Conservation (phyloP, 2,888 invertebrate genomes). For the Alviniconcha strummeri region DNA sequence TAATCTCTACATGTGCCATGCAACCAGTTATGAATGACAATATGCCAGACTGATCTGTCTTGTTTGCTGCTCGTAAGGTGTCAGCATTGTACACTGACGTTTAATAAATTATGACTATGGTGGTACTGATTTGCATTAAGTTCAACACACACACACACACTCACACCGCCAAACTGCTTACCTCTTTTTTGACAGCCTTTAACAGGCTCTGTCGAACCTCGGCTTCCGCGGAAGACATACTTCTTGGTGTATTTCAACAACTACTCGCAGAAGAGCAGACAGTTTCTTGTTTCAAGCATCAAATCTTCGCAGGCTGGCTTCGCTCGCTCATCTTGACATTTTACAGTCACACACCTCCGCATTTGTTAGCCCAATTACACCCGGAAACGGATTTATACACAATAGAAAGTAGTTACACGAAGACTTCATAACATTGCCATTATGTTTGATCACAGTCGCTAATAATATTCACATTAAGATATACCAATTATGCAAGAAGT, state of each 20-base stretch:
- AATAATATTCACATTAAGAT: too few relatives aligned
- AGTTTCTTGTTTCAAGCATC: conserved; percentile 6
- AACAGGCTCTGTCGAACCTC: conserved; percentile 84
- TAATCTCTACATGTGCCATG: not conserved
- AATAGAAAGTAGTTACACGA: not conserved
- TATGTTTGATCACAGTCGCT: too few relatives aligned
- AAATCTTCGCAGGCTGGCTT: not conserved
- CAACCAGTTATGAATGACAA: conserved; percentile 5
- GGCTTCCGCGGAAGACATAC: conserved; percentile 49
- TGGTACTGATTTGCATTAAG: conserved; percentile 36
- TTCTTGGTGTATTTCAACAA: not conserved
- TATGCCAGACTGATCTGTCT: conserved; percentile 10
- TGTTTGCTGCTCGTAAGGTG: conserved; percentile 1
- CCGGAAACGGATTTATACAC: conserved; percentile 25
- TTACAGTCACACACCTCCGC: conserved; percentile 31
- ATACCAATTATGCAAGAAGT: too few relatives aligned
- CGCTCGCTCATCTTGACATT: conserved; percentile 4
- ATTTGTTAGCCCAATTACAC: conserved; percentile 33
- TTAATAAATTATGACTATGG: conserved; percentile 56
- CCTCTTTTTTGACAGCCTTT: conserved; percentile 86
- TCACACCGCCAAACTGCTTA: conserved; percentile 54
- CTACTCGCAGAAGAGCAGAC: not conserved
- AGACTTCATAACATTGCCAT: too few relatives aligned
- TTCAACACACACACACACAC: not conserved
- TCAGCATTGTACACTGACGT: conserved; percentile 28